Percentiles rank a stretch among this genome's conserved stretches.
Evolutionary conservation across 2,113 vertebrate genomes (phyloP).

Genomic region (Tragelaphus strepsiceros): DNA sequence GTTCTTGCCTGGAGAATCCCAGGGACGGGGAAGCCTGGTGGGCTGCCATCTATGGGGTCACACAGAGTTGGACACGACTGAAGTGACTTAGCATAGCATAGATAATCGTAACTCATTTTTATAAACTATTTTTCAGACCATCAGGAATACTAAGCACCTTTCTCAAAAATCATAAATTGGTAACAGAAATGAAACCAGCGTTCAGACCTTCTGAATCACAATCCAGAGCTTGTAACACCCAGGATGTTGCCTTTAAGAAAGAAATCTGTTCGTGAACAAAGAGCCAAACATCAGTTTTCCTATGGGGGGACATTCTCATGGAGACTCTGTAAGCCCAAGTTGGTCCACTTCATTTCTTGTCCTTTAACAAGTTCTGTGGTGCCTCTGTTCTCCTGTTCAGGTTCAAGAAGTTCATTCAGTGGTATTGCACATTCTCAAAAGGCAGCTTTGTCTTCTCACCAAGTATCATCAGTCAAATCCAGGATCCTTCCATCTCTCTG

Average conservation of each 20-base stretch:
- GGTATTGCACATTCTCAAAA: slow-evolving; percentile 94
- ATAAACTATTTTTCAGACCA: not conserved
- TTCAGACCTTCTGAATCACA: not conserved
- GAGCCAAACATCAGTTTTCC: slow-evolving; percentile 78
- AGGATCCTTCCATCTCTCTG: slow-evolving; percentile 94
- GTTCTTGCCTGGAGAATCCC: no score
- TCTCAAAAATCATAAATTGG: not conserved
- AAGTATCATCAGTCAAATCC: slow-evolving; percentile 95
- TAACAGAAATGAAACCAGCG: not conserved
- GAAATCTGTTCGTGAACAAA: not conserved
- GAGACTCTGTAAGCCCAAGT: slow-evolving; percentile 92
- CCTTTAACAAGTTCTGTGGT: slow-evolving; percentile 96
- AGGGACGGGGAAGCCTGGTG: no score
- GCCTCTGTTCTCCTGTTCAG: slow-evolving; percentile 96
- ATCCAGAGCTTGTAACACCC: not conserved
- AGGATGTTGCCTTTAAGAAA: not conserved
- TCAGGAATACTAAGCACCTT: not conserved
- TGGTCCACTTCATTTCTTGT: slow-evolving; percentile 99
- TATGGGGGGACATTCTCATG: slow-evolving; percentile 90
- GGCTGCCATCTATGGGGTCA: no score
- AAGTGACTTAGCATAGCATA: no score
- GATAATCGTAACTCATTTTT: not conserved
- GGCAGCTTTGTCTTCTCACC: slow-evolving; percentile 95
- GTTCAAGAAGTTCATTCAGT: slow-evolving; percentile 95
- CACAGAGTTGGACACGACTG: no score